Evolutionary conservation across 2,888 invertebrate genomes (phyloP), one percentile per base, ranked within the genome.

Genomic region (Drosophila neonasuta): DNA sequence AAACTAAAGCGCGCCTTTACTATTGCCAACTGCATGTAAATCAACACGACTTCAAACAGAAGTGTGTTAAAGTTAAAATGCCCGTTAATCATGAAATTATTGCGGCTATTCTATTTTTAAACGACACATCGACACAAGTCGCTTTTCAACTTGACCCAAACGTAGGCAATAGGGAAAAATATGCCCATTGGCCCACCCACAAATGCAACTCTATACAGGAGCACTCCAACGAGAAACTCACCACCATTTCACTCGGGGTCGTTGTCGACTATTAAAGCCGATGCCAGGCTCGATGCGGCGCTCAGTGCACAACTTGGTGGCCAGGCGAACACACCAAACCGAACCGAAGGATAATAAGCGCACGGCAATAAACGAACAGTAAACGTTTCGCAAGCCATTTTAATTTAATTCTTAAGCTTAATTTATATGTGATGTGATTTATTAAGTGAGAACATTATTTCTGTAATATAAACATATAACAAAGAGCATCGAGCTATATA

Each of bases 271-370:
- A 83, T 83, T 81, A 80, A 86, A 86, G 68, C 67, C 70, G 67
- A 44, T 55, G 67, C 29, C 64, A 52, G 66, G 62, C 68, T 54
- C 42, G 55, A 55, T 32, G 54, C 39, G 58, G 11, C 46, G 71
- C 67, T 85, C 79, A 87, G 83, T 87, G 74, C 70, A 68, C 69
- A 74, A 85, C 67, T 63, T 57, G 75, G 59, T 77, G 65, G 70
- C 66, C 62, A 62, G 63, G 67, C 70, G 63, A 59, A 46, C 63
- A 65, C 71, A 76, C 51, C 78, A 44, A 52, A 17, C 56, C 45
- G 49, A 51, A 73, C 56, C 45, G 49, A 51, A 73, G 79, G 73
- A 74, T 58, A 70, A 60, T 46, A 50, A 50, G 46, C 51, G 30
- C 42, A 54, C 39, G 17, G 48, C 42, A 30, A 61, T 30, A 50